Percentiles rank a stretch among this genome's conserved stretches.
Conservation (phyloP, 1,140 invertebrate genomes). For the Drosophila sucinea region DNA sequence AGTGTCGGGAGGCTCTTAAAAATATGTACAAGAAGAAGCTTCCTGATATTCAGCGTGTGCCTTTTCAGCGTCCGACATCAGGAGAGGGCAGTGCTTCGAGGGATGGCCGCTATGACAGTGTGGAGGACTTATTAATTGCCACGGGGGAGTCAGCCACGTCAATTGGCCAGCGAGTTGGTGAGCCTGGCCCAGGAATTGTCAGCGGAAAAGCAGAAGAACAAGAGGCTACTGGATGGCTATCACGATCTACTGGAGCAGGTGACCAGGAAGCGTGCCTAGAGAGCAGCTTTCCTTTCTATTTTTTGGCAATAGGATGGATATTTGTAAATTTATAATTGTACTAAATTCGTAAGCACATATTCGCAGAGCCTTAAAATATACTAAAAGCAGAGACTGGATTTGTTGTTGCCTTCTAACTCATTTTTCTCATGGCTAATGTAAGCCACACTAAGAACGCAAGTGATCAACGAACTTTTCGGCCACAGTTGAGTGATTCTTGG, state of each 20-base stretch:
- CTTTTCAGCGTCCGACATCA: neutral
- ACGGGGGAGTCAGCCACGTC: neutral
- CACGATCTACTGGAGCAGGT: neutral
- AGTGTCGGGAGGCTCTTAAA: neutral
- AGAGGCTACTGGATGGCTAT: neutral
- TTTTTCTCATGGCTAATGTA: neutral
- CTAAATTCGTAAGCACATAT: too few relatives aligned
- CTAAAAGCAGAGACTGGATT: too few relatives aligned
- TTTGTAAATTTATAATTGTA: too few relatives aligned
- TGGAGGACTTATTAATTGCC: neutral
- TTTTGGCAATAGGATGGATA: too few relatives aligned
- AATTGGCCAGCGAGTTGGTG: neutral
- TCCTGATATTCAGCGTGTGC: neutral
- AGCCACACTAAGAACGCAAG: constrained; percentile 47
- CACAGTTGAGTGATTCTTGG: constrained; percentile 77
- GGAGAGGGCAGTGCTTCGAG: neutral
- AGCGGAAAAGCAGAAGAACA: neutral
- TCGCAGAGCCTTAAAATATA: too few relatives aligned
- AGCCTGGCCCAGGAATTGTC: neutral
- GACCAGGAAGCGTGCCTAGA: neutral
- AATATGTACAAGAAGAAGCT: neutral
- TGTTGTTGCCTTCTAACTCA: too few relatives aligned
- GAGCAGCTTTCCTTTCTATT: neutral
- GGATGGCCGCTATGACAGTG: neutral
- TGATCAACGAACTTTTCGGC: constrained; percentile 78